These are phyloP conservation scores for Ischnus inquisitorius DNA, from an alignment of 2,888 invertebrate genomes.

Conservation along the genomic window DNA sequence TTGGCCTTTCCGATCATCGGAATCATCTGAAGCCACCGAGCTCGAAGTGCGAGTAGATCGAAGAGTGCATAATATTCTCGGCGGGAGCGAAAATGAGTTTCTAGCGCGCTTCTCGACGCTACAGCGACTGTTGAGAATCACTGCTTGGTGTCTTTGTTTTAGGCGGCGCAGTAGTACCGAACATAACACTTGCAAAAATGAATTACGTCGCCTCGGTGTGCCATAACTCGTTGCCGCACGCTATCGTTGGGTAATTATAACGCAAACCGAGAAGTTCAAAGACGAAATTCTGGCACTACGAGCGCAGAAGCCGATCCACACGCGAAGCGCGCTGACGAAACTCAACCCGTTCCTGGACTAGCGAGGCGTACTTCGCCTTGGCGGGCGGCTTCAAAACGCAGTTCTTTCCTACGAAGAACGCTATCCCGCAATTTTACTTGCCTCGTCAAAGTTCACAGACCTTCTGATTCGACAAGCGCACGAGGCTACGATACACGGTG, in stretches of 20 bases:
- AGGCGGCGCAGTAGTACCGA: neutral
- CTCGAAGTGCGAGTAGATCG: neutral
- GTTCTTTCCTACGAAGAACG: neutral
- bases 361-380: slow-evolving; percentile 9
- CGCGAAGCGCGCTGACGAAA: neutral
- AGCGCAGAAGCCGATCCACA: neutral
- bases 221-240: slow-evolving; percentile 1
- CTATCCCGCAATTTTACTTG: slow-evolving; percentile 5
- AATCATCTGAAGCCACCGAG: neutral
- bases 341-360: slow-evolving; percentile 25
- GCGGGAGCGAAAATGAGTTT: neutral
- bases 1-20: neutral
- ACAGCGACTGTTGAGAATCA: neutral
- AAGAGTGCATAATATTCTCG: neutral
- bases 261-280: neutral
- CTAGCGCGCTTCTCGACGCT: slow-evolving; percentile 8
- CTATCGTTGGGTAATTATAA: slow-evolving; percentile 14
- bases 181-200: no score
- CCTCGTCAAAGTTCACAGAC: slow-evolving; percentile 5
- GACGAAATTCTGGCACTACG: slow-evolving; percentile 2
- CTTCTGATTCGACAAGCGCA: slow-evolving; percentile 16
- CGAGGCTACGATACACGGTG: slow-evolving; percentile 13
- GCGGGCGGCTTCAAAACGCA: slow-evolving; percentile 22
- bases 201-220: slow-evolving; percentile 3
- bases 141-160: neutral